Conservation (phyloP, 2,888 invertebrate species). For the Amiota communis region DNA sequence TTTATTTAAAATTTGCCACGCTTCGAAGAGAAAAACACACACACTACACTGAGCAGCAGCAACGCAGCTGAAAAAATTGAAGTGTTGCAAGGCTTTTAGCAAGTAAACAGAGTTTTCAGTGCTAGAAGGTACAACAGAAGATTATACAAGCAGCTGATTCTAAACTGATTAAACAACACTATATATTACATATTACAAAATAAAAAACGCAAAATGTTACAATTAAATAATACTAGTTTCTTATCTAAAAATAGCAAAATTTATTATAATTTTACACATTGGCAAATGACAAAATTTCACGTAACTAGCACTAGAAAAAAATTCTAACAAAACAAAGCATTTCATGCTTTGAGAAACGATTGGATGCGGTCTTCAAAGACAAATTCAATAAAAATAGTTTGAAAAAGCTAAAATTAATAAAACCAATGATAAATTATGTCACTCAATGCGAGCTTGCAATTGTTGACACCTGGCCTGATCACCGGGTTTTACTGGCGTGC, state of each 20-base stretch:
- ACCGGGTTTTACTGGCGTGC: constrained; percentile 33
- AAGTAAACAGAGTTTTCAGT: background rate
- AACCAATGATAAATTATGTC: background rate
- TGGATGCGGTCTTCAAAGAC: no score
- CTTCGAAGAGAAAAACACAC: constrained; percentile 7
- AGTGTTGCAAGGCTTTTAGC: background rate
- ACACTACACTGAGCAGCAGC: background rate
- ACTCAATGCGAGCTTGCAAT: background rate
- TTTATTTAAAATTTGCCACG: constrained; percentile 13
- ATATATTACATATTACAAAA: background rate
- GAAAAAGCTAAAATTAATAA: background rate
- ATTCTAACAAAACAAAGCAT: no score
- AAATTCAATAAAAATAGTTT: no score
- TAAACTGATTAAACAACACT: background rate
- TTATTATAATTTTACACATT: background rate
- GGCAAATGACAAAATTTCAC: background rate
- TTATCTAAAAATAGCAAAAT: constrained; percentile 1
- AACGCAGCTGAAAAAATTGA: background rate
- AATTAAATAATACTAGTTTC: background rate
- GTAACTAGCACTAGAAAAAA: background rate
- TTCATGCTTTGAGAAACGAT: no score
- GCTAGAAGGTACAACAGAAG: background rate
- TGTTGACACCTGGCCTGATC: background rate
- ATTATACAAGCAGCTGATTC: background rate
- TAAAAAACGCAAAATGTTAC: constrained; percentile 1